Conservation (phyloP, 2,888 invertebrate genomes). For the Diarsia dahlii region DNA sequence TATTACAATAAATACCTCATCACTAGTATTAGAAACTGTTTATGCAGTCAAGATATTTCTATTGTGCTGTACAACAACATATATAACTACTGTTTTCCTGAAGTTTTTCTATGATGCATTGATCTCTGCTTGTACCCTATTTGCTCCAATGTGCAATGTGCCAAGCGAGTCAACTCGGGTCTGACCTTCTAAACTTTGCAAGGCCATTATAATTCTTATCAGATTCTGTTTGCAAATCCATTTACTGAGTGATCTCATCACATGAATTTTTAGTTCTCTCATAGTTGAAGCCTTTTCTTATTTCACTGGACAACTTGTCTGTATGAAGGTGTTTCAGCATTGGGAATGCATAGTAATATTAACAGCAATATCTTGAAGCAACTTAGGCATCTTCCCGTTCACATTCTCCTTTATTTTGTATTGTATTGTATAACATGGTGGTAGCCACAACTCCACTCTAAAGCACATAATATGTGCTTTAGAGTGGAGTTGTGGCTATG, state of each 20-base stretch:
- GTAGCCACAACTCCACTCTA: too few species aligned
- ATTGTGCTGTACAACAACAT: background rate
- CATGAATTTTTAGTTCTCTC: background rate
- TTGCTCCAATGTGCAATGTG: background rate
- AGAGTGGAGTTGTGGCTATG: too few species aligned
- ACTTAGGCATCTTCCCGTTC: background rate
- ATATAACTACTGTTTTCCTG: background rate
- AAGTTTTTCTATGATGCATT: background rate
- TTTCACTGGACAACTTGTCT: background rate
- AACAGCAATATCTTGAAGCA: background rate
- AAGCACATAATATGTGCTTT: too few species aligned
- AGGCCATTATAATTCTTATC: background rate
- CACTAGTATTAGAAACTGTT: background rate
- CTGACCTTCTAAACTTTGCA: background rate
- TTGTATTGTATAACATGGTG: too few species aligned
- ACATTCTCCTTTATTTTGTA: background rate
- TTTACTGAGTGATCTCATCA: background rate
- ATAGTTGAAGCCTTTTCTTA: background rate
- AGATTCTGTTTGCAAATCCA: background rate
- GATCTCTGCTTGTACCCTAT: background rate
- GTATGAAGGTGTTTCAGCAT: background rate
- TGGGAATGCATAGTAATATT: background rate
- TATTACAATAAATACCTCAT: conserved; percentile 5
- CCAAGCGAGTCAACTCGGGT: background rate
- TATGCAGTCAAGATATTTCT: conserved; percentile 1